These are phyloP conservation scores for Popillia japonica DNA, from an alignment of 1,140 invertebrate genomes.

Conservation along the genomic window DNA sequence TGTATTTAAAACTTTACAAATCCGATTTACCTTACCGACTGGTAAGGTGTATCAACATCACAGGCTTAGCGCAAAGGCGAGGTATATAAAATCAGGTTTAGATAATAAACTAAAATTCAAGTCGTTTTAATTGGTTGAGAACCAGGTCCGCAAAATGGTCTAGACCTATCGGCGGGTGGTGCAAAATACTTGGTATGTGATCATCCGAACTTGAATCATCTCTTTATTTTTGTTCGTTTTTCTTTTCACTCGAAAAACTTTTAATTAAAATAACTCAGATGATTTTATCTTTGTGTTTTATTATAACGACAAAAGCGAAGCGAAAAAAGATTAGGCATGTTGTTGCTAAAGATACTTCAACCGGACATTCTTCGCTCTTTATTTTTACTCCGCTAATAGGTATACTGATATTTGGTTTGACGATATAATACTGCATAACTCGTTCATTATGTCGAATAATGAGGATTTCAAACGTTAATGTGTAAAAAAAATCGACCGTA, in stretches of 20 bases:
- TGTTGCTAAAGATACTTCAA: constrained; percentile 33
- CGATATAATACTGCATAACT: constrained; percentile 32
- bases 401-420: constrained; percentile 24
- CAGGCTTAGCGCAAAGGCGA: constrained; percentile 26
- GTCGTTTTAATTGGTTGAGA: constrained; percentile 53
- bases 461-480: constrained; percentile 13
- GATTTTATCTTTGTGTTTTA: constrained; percentile 38
- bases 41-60: not conserved
- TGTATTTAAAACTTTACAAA: constrained; percentile 14
- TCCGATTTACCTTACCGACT: not conserved
- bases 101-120: constrained; percentile 52
- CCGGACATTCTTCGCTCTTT: not conserved
- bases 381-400: constrained; percentile 23
- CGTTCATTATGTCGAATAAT: constrained; percentile 15
- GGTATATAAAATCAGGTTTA: constrained; percentile 51
- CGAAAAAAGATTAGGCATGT: constrained; percentile 27
- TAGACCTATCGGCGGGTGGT: constrained; percentile 50
- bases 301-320: constrained; percentile 35
- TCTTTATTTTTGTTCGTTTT: constrained; percentile 35
- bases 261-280: constrained; percentile 56
- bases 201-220: constrained; percentile 42
- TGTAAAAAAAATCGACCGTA: constrained; percentile 13
- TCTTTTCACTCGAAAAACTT: constrained; percentile 42
- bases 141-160: constrained; percentile 42
- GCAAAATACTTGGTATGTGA: constrained; percentile 49